Evolutionary conservation across 2,797 vertebrate genomes (phyloP).

Genomic region (Orientallactaga sibirica): DNA sequence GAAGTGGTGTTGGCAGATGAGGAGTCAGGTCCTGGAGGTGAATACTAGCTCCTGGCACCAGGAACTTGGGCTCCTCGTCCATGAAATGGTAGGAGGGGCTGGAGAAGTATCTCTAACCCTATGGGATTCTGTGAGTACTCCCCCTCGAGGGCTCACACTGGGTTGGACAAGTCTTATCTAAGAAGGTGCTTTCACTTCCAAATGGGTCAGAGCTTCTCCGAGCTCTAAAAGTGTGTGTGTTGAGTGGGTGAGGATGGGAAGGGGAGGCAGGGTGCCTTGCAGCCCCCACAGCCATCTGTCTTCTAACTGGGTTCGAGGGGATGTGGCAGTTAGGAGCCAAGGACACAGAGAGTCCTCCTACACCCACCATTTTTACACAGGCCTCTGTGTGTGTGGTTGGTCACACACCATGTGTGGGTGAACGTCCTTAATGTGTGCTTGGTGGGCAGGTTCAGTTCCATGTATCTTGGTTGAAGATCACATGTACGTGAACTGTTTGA

Average conservation of each 20-base stretch:
- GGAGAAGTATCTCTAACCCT: not conserved
- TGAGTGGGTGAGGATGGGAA: not conserved
- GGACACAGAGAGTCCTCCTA: not conserved
- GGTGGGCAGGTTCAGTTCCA: not conserved
- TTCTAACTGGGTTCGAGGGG: constrained; percentile 43
- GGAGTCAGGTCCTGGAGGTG: not conserved
- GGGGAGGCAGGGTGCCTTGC: constrained; percentile 13
- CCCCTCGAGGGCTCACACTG: not conserved
- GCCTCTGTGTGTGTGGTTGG: not conserved
- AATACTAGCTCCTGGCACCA: not conserved
- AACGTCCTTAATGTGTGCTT: not conserved
- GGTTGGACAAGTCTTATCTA: constrained; percentile 47
- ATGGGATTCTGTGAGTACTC: constrained; percentile 40
- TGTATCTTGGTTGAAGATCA: not conserved
- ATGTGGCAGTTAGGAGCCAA: constrained; percentile 8
- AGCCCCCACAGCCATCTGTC: constrained; percentile 31
- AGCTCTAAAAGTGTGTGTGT: constrained; percentile 32
- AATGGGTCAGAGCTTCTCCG: constrained; percentile 42
- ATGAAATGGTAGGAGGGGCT: not conserved
- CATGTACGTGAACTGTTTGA: not conserved
- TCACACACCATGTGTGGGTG: constrained; percentile 10
- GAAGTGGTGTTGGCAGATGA: not conserved
- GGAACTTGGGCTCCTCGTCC: not conserved
- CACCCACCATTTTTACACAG: not conserved
- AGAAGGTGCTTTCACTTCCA: constrained; percentile 56